Evolutionary conservation across 2,888 invertebrate genomes (phyloP).

Genomic region (Epirrita christyi): DNA sequence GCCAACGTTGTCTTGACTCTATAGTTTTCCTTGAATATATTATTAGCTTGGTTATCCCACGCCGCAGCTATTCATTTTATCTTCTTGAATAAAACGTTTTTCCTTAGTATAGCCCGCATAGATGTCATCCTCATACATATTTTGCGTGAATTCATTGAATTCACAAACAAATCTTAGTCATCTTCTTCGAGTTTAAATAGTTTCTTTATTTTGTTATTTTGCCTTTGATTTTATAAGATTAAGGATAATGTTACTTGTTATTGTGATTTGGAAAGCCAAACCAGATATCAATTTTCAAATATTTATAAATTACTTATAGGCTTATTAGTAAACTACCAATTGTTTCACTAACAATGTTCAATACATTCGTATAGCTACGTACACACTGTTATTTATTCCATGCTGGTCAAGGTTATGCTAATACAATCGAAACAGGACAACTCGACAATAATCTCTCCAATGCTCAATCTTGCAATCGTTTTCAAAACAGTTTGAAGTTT

Average conservation of each 20-base stretch:
- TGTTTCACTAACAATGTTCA: too few relatives aligned
- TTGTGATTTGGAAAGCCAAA: too few relatives aligned
- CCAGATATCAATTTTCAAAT: too few relatives aligned
- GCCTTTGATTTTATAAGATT: too few relatives aligned
- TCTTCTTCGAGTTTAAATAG: too few relatives aligned
- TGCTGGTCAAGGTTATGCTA: slow-evolving; percentile 2
- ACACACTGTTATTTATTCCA: background rate
- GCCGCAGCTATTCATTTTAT: background rate
- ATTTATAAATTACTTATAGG: too few relatives aligned
- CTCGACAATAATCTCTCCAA: background rate
- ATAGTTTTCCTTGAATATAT: background rate
- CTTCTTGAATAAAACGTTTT: background rate
- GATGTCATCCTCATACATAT: too few relatives aligned
- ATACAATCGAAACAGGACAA: slow-evolving; percentile 1
- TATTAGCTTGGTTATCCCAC: background rate
- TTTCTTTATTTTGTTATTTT: too few relatives aligned
- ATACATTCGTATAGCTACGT: too few relatives aligned
- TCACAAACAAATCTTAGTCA: slow-evolving; percentile 9
- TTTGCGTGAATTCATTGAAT: background rate
- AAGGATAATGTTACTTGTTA: too few relatives aligned
- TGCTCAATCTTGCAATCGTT: slow-evolving; percentile 9
- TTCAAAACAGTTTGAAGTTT: slow-evolving; percentile 7
- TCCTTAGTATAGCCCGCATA: background rate
- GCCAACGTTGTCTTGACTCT: background rate
- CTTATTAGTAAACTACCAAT: background rate